A percentile compares a stretch with the other conserved stretches of the same genome.
Evolutionary conservation across 1,140 invertebrate genomes (phyloP).

Genomic region (Lucilia cuprina): DNA sequence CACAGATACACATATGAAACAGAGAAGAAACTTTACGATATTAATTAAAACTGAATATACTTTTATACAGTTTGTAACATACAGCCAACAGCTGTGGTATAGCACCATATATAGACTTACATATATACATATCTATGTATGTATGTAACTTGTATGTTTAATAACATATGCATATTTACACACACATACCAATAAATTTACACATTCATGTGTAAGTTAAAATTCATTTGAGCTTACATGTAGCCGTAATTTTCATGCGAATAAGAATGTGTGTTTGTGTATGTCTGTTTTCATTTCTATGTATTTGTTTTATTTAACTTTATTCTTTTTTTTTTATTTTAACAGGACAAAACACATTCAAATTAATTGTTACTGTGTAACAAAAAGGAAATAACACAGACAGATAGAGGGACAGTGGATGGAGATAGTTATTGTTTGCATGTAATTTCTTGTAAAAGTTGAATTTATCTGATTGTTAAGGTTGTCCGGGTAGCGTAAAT

Average conservation of each 20-base stretch:
- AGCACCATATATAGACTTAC: no score
- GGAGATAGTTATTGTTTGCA: background rate
- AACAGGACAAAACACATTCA: background rate
- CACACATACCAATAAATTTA: no score
- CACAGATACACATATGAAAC: background rate
- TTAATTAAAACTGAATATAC: background rate
- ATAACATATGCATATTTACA: background rate
- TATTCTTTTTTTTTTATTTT: background rate
- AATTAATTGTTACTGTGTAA: background rate
- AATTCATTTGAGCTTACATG: no score
- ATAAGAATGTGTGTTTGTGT: background rate
- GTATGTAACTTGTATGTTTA: background rate
- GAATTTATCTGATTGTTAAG: background rate
- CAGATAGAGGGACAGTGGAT: no score
- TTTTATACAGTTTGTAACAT: background rate
- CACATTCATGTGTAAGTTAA: no score
- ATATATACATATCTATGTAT: background rate
- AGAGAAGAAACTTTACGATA: background rate
- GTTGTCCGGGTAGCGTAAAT: background rate
- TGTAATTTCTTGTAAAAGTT: background rate
- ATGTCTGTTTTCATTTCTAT: background rate
- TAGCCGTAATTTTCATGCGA: no score
- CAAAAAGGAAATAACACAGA: no score
- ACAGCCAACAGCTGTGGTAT: background rate
- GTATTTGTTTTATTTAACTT: background rate